phyloP scores from a whole-genome alignment of 1,140 invertebrate species.

The Tribolium madens region DNA sequence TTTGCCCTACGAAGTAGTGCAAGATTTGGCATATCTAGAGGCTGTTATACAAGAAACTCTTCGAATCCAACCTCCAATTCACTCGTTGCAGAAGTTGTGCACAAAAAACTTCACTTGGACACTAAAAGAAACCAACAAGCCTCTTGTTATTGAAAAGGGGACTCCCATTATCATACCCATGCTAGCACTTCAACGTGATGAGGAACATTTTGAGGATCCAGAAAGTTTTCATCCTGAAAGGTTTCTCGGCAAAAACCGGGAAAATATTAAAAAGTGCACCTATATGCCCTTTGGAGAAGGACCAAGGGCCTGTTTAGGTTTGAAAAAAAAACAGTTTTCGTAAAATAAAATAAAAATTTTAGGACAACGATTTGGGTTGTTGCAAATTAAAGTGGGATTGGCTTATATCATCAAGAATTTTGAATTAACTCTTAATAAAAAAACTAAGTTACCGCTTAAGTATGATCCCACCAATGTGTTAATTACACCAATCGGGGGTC shows the following conservation, averaged over 20 bases:
- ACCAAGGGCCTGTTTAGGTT: slow-evolving; percentile 64
- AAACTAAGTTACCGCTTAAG: slow-evolving; percentile 54
- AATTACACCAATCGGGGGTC: slow-evolving; percentile 62
- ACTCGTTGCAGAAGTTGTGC: slow-evolving; percentile 60
- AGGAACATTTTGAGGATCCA: slow-evolving; percentile 69
- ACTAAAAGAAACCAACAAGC: slow-evolving; percentile 41
- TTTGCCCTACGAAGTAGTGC: slow-evolving; percentile 66
- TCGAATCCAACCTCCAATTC: slow-evolving; percentile 65
- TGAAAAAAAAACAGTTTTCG: background rate
- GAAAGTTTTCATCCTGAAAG: slow-evolving; percentile 72
- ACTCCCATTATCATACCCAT: background rate
- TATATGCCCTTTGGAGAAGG: slow-evolving; percentile 71
- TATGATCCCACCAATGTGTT: slow-evolving; percentile 40
- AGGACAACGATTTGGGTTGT: slow-evolving; percentile 70
- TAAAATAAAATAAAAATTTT: slow-evolving; percentile 65
- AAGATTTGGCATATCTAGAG: slow-evolving; percentile 67
- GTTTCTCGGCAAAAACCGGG: slow-evolving; percentile 65
- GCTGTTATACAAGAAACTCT: slow-evolving; percentile 67
- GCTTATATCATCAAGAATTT: slow-evolving; percentile 66
- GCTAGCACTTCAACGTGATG: slow-evolving; percentile 61
- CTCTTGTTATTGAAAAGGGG: background rate
- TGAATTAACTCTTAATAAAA: slow-evolving; percentile 56
- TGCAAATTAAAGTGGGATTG: slow-evolving; percentile 68
- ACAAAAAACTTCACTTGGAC: slow-evolving; percentile 54
- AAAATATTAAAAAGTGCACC: slow-evolving; percentile 58